Percentiles rank a stretch among this genome's conserved stretches.
phyloP scores from a whole-genome alignment of 2,113 vertebrate genomes.

The Parus major region DNA sequence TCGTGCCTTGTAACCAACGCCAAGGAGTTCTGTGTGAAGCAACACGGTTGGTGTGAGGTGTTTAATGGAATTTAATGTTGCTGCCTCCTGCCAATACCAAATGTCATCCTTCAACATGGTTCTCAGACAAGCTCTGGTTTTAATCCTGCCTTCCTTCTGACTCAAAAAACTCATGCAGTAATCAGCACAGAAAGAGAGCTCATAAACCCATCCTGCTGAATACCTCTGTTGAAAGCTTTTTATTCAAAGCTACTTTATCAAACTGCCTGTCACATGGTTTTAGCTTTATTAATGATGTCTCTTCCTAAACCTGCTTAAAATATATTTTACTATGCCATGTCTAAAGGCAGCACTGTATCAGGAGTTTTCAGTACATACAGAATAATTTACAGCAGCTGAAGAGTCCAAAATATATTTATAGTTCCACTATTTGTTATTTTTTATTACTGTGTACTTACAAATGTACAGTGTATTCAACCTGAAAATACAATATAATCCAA shows the following conservation, averaged over 20 bases:
- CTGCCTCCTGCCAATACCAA: background rate
- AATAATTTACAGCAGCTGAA: background rate
- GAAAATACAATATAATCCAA: background rate
- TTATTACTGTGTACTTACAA: background rate
- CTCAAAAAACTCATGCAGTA: background rate
- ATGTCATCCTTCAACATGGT: background rate
- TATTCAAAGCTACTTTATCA: background rate
- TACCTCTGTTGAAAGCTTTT: background rate
- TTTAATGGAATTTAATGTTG: background rate
- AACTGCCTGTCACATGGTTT: background rate
- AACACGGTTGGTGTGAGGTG: fast-evolving
- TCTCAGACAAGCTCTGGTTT: background rate
- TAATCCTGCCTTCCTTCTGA: background rate
- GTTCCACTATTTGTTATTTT: background rate
- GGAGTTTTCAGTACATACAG: background rate
- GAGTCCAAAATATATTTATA: background rate
- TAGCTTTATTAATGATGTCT: background rate
- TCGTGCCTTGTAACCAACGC: background rate
- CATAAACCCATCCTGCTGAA: background rate
- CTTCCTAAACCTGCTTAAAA: background rate
- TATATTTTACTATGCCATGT: background rate
- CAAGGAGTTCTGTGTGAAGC: background rate
- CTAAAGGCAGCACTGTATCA: background rate
- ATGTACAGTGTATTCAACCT: background rate
- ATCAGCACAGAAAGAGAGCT: background rate